phyloP scores from a whole-genome alignment of 2,797 vertebrate genomes.

The Gastrophryne carolinensis region DNA sequence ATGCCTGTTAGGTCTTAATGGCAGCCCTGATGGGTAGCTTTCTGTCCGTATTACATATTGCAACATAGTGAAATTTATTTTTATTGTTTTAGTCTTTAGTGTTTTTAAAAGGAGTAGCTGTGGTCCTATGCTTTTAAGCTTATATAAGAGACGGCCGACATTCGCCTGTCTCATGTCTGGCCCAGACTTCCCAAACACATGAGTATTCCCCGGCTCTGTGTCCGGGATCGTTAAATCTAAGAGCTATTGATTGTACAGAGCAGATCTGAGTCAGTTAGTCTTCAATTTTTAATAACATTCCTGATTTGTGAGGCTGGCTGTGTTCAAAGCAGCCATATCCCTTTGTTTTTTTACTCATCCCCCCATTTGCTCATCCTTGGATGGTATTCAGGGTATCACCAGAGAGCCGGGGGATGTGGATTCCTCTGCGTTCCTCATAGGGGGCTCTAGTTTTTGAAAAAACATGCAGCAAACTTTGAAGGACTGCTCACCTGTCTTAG shows the following conservation, averaged over 20 bases:
- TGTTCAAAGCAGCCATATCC: conserved; percentile 32
- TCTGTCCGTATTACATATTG: too few relatives aligned
- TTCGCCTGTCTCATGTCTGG: conserved; percentile 10
- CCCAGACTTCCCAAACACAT: conserved; percentile 30
- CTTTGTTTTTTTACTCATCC: conserved; percentile 43
- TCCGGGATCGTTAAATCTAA: conserved; percentile 78
- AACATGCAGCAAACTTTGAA: conserved; percentile 2
- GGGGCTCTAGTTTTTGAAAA: conserved; percentile 5
- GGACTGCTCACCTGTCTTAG: neutral
- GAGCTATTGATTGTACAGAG: conserved; percentile 82
- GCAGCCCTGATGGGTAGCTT: too few relatives aligned
- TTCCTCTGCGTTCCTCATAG: neutral
- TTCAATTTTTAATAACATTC: conserved; percentile 80
- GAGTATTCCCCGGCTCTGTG: conserved; percentile 38
- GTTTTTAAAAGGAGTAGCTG: too few relatives aligned
- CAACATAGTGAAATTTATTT: too few relatives aligned
- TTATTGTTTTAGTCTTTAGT: too few relatives aligned
- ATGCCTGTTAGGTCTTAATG: too few relatives aligned
- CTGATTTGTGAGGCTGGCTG: conserved; percentile 34
- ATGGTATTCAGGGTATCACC: conserved; percentile 54
- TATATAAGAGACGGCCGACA: too few relatives aligned
- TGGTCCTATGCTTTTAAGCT: too few relatives aligned
- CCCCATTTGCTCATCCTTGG: conserved; percentile 31
- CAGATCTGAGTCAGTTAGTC: conserved; percentile 68
- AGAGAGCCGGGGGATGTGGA: conserved; percentile 3